Base-by-base conservation (phyloP, 2,113 vertebrate genomes). In the Neodontobutis hainanensis region DNA sequence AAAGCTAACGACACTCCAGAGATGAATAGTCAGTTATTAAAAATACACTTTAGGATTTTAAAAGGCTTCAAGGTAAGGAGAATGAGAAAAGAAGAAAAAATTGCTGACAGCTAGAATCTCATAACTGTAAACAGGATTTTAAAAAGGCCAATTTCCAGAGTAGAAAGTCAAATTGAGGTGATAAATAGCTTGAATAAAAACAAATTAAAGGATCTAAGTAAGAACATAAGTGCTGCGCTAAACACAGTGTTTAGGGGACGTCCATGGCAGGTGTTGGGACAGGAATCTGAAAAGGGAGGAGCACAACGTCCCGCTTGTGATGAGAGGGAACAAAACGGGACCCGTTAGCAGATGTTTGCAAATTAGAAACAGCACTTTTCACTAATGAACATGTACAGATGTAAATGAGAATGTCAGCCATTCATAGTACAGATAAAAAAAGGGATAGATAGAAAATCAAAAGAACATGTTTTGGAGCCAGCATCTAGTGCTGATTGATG, bases 161-260 rank as follows among this genome's bases (percentile, higher is more conserved):
- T 42, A 68, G 48, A 59, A 15, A 38, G 44, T 43, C 55, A 66
- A 65, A 8, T 70, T 32, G 47, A 66, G 40, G 69, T 60, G 64
- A 62, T 72, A 47, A 79, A 83, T 48, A 51, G 55, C 59, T 68
- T 8, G 60, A 52, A 81, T 79, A 43, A 76, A 81, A 73, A 59
- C 36, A 63, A 42, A 36, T 80, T 58, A 44, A 50, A 49, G 56
- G 66, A 68, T 52, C 50, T 74, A 27, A 65, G 66, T 66, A 63
- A 42, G 65, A 62, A 58, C 55, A 58, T 53, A 15, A 56, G 50
- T 27, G 53, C 15, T 10, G 35, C 3, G 5, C 70, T 68, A 49
- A 74, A 84, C 35, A 34, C 65, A 7, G 46, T 34, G 65, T 75
- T 75, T 53, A 48, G 45, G 61, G 62, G 55, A 48, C 50, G 3